Evolutionary conservation across 37 sponge, comb jelly and placozoan genomes (phyloP).

Genomic region (Oopsacas minuta): DNA sequence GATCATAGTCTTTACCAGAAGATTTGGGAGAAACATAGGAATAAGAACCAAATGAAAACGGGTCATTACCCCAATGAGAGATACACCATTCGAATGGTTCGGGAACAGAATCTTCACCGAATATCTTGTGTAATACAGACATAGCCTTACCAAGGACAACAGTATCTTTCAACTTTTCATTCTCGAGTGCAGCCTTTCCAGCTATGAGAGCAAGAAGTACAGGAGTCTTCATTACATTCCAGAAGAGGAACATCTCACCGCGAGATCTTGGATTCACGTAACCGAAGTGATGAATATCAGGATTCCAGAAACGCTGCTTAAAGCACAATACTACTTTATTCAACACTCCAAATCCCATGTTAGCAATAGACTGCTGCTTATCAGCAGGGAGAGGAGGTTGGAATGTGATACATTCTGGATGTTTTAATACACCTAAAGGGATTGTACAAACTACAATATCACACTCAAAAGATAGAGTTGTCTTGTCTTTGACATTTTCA

Average conservation of each 20-base stretch:
- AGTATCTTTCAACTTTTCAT: slow-evolving; percentile 71
- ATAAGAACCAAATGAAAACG: slow-evolving; percentile 33
- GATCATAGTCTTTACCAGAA: slow-evolving; percentile 92
- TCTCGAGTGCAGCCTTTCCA: slow-evolving; percentile 85
- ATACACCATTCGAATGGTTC: slow-evolving; percentile 37
- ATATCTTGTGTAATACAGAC: slow-evolving; percentile 81
- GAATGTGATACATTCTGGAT: slow-evolving; percentile 56
- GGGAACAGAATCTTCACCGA: slow-evolving; percentile 80
- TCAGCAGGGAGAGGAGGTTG: slow-evolving; percentile 95
- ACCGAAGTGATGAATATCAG: slow-evolving; percentile 87
- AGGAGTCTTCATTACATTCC: slow-evolving; percentile 77
- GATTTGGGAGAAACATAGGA: slow-evolving; percentile 46
- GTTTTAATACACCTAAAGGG: slow-evolving; percentile 91
- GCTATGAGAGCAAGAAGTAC: slow-evolving; percentile 70
- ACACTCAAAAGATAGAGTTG: neutral
- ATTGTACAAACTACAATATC: slow-evolving; percentile 81
- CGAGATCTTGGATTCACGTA: slow-evolving; percentile 66
- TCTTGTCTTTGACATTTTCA: neutral
- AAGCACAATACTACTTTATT: slow-evolving; percentile 99
- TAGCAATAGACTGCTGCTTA: slow-evolving; percentile 81
- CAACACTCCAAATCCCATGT: slow-evolving; percentile 92
- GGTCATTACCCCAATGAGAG: slow-evolving; percentile 25
- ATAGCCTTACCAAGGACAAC: slow-evolving; percentile 78
- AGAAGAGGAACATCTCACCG: slow-evolving; percentile 96
- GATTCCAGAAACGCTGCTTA: slow-evolving; percentile 89